These are phyloP conservation scores for Miichthys miiuy DNA, from an alignment of 2,797 vertebrate genomes.

Conservation along the genomic window DNA sequence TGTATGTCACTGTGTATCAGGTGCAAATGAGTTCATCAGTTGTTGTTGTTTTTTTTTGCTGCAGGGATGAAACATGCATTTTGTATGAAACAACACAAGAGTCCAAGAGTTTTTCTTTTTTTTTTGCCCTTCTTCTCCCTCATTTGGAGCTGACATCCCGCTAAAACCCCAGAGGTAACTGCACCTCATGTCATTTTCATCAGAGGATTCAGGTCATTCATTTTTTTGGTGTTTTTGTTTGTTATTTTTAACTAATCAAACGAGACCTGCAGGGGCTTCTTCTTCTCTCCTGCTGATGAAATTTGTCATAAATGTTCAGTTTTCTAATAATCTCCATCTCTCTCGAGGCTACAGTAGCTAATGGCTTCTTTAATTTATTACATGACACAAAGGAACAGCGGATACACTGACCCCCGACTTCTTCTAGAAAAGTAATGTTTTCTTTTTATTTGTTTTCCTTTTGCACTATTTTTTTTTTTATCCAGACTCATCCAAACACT, in stretches of 20 bases:
- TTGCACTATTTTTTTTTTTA: background rate
- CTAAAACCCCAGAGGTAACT: conserved; percentile 17
- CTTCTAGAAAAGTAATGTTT: background rate
- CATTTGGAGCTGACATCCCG: conserved; percentile 14
- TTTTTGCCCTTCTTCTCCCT: no score
- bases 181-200: conserved; percentile 6
- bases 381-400: background rate
- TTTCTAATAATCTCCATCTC: background rate
- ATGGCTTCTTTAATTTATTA: background rate
- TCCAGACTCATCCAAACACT: background rate
- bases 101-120: background rate
- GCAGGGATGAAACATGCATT: background rate
- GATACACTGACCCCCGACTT: no score
- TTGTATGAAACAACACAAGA: background rate
- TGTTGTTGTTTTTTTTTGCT: background rate
- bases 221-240: background rate
- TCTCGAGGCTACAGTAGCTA: background rate
- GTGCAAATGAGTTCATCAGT: background rate
- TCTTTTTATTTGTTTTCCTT: background rate
- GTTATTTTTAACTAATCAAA: conserved; percentile 3
- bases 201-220: background rate
- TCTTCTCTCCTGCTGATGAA: background rate
- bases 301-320: background rate
- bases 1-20: background rate
- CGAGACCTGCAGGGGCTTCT: no score